Evolutionary conservation across 2,888 invertebrate species (phyloP).

Genomic region (Apodemia zela): DNA sequence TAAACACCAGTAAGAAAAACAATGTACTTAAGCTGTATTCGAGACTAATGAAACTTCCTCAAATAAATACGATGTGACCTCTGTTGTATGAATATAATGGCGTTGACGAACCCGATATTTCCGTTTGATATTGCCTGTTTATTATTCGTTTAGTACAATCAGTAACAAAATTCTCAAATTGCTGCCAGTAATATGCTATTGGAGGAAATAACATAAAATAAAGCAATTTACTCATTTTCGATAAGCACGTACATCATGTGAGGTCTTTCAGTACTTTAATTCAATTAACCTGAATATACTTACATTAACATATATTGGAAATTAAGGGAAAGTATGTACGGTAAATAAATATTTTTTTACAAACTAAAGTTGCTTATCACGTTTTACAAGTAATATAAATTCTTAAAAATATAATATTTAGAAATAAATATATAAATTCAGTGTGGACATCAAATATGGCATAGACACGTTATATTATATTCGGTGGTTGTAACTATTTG

Average conservation of each 20-base stretch:
- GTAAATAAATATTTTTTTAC: not conserved
- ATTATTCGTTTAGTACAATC: constrained; percentile 51
- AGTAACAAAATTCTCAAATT: constrained; percentile 41
- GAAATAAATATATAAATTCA: too few species aligned
- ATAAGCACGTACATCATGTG: constrained; percentile 32
- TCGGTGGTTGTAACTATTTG: too few species aligned
- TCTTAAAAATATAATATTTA: too few species aligned
- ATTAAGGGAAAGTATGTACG: not conserved
- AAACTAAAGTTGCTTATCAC: too few species aligned
- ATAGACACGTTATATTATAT: too few species aligned
- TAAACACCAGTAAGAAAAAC: constrained; percentile 17
- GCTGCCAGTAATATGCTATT: constrained; percentile 26
- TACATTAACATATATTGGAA: constrained; percentile 20
- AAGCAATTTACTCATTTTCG: constrained; percentile 32
- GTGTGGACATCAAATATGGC: too few species aligned
- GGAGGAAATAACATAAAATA: constrained; percentile 29
- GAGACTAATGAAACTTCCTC: constrained; percentile 40
- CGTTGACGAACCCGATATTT: constrained; percentile 63
- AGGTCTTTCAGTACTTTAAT: constrained; percentile 36
- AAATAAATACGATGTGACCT: constrained; percentile 50
- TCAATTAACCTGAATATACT: constrained; percentile 38
- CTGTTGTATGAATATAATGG: constrained; percentile 62
- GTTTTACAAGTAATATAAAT: too few species aligned
- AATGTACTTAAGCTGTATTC: constrained; percentile 27
- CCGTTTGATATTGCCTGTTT: constrained; percentile 63